Conservation (phyloP, 2,888 invertebrate genomes). For the Punctoribates punctum region DNA sequence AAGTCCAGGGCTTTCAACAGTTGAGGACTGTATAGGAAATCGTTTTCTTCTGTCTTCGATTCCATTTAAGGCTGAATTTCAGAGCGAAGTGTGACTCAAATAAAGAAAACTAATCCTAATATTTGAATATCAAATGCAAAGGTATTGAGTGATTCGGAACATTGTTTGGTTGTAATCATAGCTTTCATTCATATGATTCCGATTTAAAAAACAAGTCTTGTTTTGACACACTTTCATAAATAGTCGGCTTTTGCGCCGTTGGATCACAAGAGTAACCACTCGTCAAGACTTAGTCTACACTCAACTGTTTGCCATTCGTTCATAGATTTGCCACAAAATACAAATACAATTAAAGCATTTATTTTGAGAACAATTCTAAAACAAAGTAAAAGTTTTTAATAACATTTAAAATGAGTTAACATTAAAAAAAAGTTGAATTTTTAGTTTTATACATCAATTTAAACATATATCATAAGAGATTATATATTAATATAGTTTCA, state of each 20-base stretch:
- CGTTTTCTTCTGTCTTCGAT: neutral
- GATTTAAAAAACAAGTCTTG: neutral
- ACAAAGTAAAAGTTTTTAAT: too few species aligned
- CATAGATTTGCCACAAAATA: too few species aligned
- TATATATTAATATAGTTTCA: too few species aligned
- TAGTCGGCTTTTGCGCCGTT: neutral
- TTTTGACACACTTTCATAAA: slow-evolving; percentile 10
- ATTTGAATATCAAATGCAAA: neutral
- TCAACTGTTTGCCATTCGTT: too few species aligned
- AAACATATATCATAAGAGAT: too few species aligned
- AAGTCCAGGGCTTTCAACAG: slow-evolving; percentile 6
- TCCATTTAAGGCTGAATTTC: neutral
- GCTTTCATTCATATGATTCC: neutral
- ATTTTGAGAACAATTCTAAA: too few species aligned
- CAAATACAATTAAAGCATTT: too few species aligned
- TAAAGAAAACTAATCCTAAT: neutral
- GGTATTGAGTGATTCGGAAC: neutral
- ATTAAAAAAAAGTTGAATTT: too few species aligned
- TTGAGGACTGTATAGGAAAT: neutral
- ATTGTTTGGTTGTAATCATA: slow-evolving; percentile 15
- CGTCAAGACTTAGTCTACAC: too few species aligned
- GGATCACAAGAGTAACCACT: too few species aligned
- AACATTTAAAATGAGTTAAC: too few species aligned
- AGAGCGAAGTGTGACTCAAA: neutral
- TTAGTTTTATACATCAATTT: too few species aligned